Base-by-base conservation (phyloP, 2,888 invertebrate genomes). In the Pheosia tremula region DNA sequence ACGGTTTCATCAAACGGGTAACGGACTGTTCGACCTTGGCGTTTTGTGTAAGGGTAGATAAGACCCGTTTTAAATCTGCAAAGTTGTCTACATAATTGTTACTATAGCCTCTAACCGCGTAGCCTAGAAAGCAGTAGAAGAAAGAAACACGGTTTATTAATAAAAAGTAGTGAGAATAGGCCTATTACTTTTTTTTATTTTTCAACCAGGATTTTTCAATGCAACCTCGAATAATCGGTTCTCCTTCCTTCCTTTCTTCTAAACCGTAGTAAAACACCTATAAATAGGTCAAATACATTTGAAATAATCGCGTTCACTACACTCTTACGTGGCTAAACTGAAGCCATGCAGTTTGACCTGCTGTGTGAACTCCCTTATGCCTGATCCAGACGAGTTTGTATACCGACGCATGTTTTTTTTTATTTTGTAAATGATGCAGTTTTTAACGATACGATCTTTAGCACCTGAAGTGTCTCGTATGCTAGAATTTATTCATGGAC, bases 271-370 rank as follows among this genome's bases (percentile, higher is more conserved):
- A 56, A 56, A 56, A 8, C 6, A 8, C 39, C 41, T 64, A 67
- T 24, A 75, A 73, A 68, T 67, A 75, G 75, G 75, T 75, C 75
- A 63, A 64, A 67, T 55, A 49, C 37, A 37, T 37, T 24, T 24
- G 24, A 24, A 24, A 24, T 24, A 6, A 39, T n/a, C 3, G 55
- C 41, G 56, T 6, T 53, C 41, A 13, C 13, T 41, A 8, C 38
- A 55, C 6, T 10, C 7, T 13, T 56, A 54, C 54, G n/a, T 13
- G 72, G 66, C 73, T 71, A 75, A 73, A 75, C 75, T 61, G 75
- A 75, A 75, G 66, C 75, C 75, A 0, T 73, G 57, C 61, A 63
- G 59, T 64, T 36, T 62, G 53, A 61, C 55, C 60, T 58, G 54
- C 53, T 61, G 56, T 60, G 68, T 64, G 63, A 67, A 62, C 66